phyloP scores from a whole-genome alignment of 2,113 vertebrate genomes.

The Oncorhynchus kisutch region DNA sequence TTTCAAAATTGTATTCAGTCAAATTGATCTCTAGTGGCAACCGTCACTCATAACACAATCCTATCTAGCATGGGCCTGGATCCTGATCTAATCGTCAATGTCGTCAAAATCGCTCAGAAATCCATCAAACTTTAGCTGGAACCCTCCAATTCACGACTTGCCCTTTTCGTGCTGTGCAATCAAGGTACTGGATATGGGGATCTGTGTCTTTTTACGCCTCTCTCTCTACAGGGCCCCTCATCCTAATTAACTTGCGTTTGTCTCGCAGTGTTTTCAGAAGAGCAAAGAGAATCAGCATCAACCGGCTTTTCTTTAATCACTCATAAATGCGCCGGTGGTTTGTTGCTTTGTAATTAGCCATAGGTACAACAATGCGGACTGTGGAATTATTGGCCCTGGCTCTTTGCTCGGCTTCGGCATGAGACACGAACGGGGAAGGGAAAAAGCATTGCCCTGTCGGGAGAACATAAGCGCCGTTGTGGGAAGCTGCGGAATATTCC shows the following conservation, averaged over 20 bases:
- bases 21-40: background rate
- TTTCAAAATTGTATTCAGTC: slow-evolving; percentile 23
- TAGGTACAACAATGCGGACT: slow-evolving; percentile 65
- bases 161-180: slow-evolving; percentile 47
- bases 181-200: slow-evolving; percentile 52
- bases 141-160: slow-evolving; percentile 48
- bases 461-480: slow-evolving; percentile 75
- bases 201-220: slow-evolving; percentile 37
- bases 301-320: slow-evolving; percentile 55
- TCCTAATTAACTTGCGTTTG: slow-evolving; percentile 70
- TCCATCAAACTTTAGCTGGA: background rate
- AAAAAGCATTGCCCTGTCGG: slow-evolving; percentile 64
- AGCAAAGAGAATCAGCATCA: slow-evolving; percentile 53
- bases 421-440: slow-evolving; percentile 50
- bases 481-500: slow-evolving; percentile 66
- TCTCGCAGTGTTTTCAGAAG: slow-evolving; percentile 62
- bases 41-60: slow-evolving; percentile 1
- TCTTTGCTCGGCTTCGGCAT: slow-evolving; percentile 42
- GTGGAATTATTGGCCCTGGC: slow-evolving; percentile 63
- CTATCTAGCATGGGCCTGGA: slow-evolving; percentile 22
- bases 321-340: slow-evolving; percentile 36
- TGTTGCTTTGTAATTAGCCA: slow-evolving; percentile 69
- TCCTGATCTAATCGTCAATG: slow-evolving; percentile 37
- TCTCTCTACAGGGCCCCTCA: slow-evolving; percentile 22
- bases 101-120: slow-evolving; percentile 21